phyloP scores from a whole-genome alignment of 2,113 vertebrate genomes.

The Tupaia tana region DNA sequence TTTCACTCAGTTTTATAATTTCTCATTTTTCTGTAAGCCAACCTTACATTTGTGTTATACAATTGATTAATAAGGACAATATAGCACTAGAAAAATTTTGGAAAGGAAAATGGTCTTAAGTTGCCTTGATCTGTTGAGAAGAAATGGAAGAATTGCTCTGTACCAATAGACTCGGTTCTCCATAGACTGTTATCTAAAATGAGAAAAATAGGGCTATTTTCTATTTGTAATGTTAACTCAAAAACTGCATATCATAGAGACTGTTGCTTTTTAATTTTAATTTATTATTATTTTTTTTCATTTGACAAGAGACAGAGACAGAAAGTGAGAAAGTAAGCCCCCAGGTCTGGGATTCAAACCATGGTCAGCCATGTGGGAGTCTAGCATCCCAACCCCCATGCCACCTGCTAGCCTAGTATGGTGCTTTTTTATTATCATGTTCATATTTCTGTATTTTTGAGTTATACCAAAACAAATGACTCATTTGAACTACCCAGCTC shows the following conservation, averaged over 20 bases:
- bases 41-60: neutral
- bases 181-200: neutral
- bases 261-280: neutral
- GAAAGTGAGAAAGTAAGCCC: too few relatives aligned
- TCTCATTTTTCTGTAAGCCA: neutral
- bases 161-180: neutral
- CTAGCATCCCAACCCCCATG: too few relatives aligned
- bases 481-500: fast-evolving
- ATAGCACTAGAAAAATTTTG: neutral
- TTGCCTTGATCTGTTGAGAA: neutral
- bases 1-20: neutral
- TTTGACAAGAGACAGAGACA: too few relatives aligned
- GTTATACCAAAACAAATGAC: neutral
- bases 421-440: neutral
- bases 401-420: neutral
- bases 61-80: neutral
- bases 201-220: neutral
- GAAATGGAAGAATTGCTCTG: neutral
- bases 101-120: neutral
- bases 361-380: too few relatives aligned
- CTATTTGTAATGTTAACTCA: neutral
- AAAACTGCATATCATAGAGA: neutral
- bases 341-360: too few relatives aligned
- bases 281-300: too few relatives aligned
- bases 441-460: neutral